Evolutionary conservation across 2,888 invertebrate genomes (phyloP).

Genomic region (Lathronympha strigana): DNA sequence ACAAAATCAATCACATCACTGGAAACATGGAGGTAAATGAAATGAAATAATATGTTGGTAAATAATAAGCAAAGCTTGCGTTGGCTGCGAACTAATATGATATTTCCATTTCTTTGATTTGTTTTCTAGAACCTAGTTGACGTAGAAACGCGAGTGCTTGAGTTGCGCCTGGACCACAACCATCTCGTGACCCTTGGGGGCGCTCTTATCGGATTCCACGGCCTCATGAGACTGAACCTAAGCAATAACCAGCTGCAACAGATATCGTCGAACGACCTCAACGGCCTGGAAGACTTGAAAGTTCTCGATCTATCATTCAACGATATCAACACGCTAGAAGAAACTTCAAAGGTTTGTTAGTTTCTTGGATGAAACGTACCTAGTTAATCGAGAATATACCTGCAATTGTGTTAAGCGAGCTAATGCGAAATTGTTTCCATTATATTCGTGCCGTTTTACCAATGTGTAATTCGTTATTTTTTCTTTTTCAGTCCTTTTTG

Average conservation of each 20-base stretch:
- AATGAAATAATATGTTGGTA: background rate
- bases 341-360: slow-evolving; percentile 89
- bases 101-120: background rate
- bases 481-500: slow-evolving; percentile 88
- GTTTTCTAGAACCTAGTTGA: slow-evolving; percentile 89
- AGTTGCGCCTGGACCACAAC: slow-evolving; percentile 90
- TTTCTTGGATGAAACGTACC: background rate
- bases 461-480: slow-evolving; percentile 20
- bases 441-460: background rate
- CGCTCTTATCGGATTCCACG: slow-evolving; percentile 89
- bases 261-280: slow-evolving; percentile 90
- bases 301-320: slow-evolving; percentile 92
- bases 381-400: background rate
- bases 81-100: background rate
- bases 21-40: slow-evolving; percentile 86
- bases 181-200: slow-evolving; percentile 88
- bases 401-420: background rate
- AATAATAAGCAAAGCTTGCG: background rate
- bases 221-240: slow-evolving; percentile 88
- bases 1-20: slow-evolving; percentile 87
- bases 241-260: slow-evolving; percentile 90
- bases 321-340: slow-evolving; percentile 89
- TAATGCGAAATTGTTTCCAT: slow-evolving; percentile 4
- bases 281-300: slow-evolving; percentile 89
- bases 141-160: slow-evolving; percentile 88